Evolutionary conservation across 2,113 vertebrate species (phyloP), one percentile per base, ranked within the genome.

Genomic region (Silurus glanis): DNA sequence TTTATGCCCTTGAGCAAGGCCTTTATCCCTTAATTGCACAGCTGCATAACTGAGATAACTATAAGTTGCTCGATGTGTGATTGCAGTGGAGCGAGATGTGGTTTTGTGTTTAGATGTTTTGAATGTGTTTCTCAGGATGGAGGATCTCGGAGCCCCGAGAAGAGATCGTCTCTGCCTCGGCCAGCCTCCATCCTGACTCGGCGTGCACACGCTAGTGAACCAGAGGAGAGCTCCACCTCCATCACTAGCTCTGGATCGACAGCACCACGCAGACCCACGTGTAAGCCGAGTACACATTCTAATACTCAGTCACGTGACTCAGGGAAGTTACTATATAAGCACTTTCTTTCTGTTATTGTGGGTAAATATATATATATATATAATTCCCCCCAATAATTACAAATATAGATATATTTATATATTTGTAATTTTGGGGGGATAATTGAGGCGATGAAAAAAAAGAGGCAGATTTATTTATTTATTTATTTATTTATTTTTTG

Each of bases 171-270:
- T 47, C 91, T 97, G 78, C 97, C 97, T 0, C 95, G 97, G 82
- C 97, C 98, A 51, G 95, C 96, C 69, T 96, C 97, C 0, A 96
- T 97, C 83, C 94, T 98, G 76, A 96, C 95, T 87, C 95, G 97
- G 87, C 97, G 96, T 56, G 93, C 94, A 2, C 89, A 93, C 66
- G 95, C 96, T 5, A 94, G 94, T 61, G 97, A 97, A 51, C 93
- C 95, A 0, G 98, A 99, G 61, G 98, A 98, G 89, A 97, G 96
- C 86, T 98, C 97, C 75, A 96, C 98, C 85, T 97, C 98, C 87
- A 96, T 97, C 91, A 98, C 97, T 87, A 93, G 96, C 82, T 97
- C 97, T 3, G 95, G 97, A 5, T 97, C 97, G 76, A 97, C 97
- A 0, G 97, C 97, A 88, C 95, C 95, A n/a, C 96, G 97, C 90